Evolutionary conservation across 2,888 invertebrate genomes (phyloP).

Genomic region (Aelia acuminata): DNA sequence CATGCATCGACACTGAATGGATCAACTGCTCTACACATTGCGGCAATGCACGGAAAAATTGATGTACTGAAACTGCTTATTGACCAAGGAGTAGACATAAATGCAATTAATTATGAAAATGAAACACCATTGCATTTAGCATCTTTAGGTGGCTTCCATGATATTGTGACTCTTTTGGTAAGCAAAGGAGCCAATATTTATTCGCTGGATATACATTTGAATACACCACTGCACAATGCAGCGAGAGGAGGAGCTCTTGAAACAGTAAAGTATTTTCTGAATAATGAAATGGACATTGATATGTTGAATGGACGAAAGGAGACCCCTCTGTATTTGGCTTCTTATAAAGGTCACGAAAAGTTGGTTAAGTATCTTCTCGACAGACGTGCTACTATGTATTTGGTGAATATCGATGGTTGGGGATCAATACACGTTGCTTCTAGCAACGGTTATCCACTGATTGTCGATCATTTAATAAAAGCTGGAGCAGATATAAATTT

Average conservation of each 20-base stretch:
- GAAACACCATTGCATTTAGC: slow-evolving; percentile 33
- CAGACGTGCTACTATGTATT: background rate
- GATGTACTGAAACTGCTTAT: background rate
- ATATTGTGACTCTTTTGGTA: background rate
- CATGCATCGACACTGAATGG: background rate
- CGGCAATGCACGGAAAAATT: background rate
- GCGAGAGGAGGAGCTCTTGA: background rate
- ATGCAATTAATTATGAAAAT: background rate
- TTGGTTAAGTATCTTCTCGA: background rate
- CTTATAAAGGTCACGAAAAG: background rate
- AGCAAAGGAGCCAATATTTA: background rate
- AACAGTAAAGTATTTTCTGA: background rate
- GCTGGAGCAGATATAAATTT: slow-evolving; percentile 4
- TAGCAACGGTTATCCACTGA: background rate
- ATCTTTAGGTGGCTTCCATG: background rate
- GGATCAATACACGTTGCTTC: background rate
- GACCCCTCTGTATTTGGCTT: background rate
- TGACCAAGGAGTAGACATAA: background rate
- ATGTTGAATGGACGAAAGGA: background rate
- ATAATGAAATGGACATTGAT: slow-evolving; percentile 30
- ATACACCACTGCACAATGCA: slow-evolving; percentile 6
- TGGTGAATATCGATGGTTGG: slow-evolving; percentile 2
- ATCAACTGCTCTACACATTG: background rate
- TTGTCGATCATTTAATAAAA: background rate
- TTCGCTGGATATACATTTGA: background rate